Base-by-base conservation (phyloP, 2,113 vertebrate genomes). In the Passer domesticus region DNA sequence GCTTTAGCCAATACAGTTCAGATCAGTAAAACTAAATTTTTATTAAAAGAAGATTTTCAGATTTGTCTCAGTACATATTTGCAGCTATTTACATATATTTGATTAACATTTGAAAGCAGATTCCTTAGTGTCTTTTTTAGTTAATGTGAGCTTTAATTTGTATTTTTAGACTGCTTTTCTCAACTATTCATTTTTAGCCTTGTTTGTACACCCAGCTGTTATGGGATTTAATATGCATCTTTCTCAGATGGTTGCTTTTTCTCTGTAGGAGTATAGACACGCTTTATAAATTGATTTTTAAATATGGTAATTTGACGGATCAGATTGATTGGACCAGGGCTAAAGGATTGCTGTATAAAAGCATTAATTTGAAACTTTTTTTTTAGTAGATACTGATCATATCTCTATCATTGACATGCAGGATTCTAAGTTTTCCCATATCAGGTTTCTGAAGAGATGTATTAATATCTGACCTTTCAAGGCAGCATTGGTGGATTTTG, bases 41-140 rank as follows among this genome's bases (percentile, higher is more conserved):
- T 97, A 89, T 97, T 93, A 87, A 56, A 93, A 94, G 76, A 87
- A 43, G 70, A 92, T 97, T 95, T 96, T 97, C 80, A 89, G 95
- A 96, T 94, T 82, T 84, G 63, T 96, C 93, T 93, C 89, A 76
- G 91, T 93, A 94, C 83, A 85, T 44, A 62, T 94, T 97, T 89
- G 81, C 78, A 67, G 95, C 68, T 97, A 96, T 97, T 98, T 97
- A 97, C 97, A 94, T 96, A 82, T 10, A 52, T 96, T 96, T 96
- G 92, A 94, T 95, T 97, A 95, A 96, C 95, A 93, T 96, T 96
- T 96, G 86, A 95, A 98, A 97, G 94, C 97, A 96, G 96, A 96
- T 95, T 96, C 92, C 85, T 96, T 73, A 39, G 94, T 92, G 92
- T 94, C 97, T 92, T 96, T 95, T 96, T 96, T 93, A 82, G 95